Evolutionary conservation across 2,797 vertebrate species (phyloP).

Genomic region (Chromis chromis): DNA sequence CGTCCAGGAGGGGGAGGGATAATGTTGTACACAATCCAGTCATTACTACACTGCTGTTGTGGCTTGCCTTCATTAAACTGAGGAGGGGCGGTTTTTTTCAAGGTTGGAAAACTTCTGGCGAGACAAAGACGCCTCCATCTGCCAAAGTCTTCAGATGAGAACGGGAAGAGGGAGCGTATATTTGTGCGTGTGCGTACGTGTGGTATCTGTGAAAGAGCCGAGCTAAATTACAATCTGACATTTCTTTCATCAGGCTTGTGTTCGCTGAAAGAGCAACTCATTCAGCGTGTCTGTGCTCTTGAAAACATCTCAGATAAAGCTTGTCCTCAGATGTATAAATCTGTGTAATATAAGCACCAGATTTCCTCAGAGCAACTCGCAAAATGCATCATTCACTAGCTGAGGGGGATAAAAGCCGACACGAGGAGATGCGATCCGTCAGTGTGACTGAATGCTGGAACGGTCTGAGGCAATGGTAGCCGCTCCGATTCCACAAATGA

Average conservation of each 20-base stretch:
- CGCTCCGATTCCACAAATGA: slow-evolving; percentile 37
- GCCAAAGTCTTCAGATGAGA: slow-evolving; percentile 61
- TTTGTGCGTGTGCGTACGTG: not conserved
- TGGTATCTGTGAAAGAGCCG: slow-evolving; percentile 26
- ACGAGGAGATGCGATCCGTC: slow-evolving; percentile 50
- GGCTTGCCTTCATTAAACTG: slow-evolving; percentile 81
- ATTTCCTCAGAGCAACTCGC: slow-evolving; percentile 43
- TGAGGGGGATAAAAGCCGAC: slow-evolving; percentile 49
- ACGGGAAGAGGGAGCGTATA: slow-evolving; percentile 22
- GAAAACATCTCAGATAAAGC: slow-evolving; percentile 65
- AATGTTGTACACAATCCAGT: slow-evolving; percentile 83
- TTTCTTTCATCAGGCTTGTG: slow-evolving; percentile 67
- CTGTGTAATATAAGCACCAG: slow-evolving; percentile 59
- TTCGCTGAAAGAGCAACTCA: slow-evolving; percentile 57
- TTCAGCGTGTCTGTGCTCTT: slow-evolving; percentile 58
- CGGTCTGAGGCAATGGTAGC: slow-evolving; percentile 21
- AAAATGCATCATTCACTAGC: slow-evolving; percentile 54
- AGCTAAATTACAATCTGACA: slow-evolving; percentile 66
- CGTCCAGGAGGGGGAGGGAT: slow-evolving; percentile 74
- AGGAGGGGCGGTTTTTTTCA: slow-evolving; percentile 73
- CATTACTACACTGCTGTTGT: slow-evolving; percentile 81
- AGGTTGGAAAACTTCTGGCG: slow-evolving; percentile 76
- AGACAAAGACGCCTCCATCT: slow-evolving; percentile 79
- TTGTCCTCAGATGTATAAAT: slow-evolving; percentile 68
- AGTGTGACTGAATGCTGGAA: slow-evolving; percentile 49